Evolutionary conservation across 2,797 vertebrate species (phyloP).

Genomic region (Malurus splendens): DNA sequence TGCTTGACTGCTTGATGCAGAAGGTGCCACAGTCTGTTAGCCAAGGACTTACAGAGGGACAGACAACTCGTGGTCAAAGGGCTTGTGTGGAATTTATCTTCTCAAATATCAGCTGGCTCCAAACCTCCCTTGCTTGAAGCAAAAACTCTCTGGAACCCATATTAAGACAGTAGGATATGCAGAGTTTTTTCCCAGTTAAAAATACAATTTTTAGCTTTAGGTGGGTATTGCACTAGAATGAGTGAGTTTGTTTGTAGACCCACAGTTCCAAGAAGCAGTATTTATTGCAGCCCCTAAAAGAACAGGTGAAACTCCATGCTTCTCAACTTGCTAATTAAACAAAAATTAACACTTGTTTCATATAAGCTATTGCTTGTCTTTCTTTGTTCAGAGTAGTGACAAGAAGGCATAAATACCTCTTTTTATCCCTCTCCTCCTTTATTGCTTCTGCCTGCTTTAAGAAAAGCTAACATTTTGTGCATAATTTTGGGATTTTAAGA

Average conservation of each 20-base stretch:
- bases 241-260: not conserved
- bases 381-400: not conserved
- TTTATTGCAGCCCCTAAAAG: not conserved
- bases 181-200: not conserved
- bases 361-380: not conserved
- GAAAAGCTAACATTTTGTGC: not conserved
- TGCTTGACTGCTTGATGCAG: not conserved
- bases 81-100: not conserved
- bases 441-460: not conserved
- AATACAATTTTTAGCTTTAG: not conserved
- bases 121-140: not conserved
- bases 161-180: not conserved
- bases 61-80: not conserved
- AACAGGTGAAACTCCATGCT: not conserved
- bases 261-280: not conserved
- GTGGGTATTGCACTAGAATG: not conserved
- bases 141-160: not conserved
- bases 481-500: not conserved
- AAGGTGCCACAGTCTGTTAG: rapidly evolving
- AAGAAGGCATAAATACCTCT: not conserved
- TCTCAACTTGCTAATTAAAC: conserved; percentile 3
- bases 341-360: not conserved
- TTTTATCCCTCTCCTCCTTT: not conserved
- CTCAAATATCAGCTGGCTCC: not conserved
- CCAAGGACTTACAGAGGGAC: not conserved